Base-by-base conservation (phyloP, 1,140 invertebrate genomes). In the Mylabris phalerata region DNA sequence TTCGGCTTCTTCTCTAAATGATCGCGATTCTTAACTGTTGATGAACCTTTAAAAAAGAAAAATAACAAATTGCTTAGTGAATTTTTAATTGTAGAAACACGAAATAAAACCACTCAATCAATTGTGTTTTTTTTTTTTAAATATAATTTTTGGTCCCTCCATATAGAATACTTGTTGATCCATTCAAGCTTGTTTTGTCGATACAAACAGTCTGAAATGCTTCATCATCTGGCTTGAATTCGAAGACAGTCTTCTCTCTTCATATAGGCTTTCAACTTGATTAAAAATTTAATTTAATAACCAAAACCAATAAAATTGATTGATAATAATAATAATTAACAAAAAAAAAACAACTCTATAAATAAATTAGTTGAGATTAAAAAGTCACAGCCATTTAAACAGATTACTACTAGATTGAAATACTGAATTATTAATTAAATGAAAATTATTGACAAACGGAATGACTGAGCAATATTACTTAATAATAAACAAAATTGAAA, bases 291-390 rank as follows among this genome's bases (percentile, higher is more conserved):
- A 48, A 27, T 27, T 38, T 7, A 39, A 39, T 50, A 27, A 39
- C 40, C 48, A 50, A 46, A 54, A 46, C 26, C 45, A 43, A 52
- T 43, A 52, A 52, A 52, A 52, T 43, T 51, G 4, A 52, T 26
- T 44, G 45, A 52, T 47, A 19, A 25, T 19, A 19, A 25, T 19
- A 19, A 19, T 13, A 32, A 27, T 25, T 25, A n/a, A 26, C 9
- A 48, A 50, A 41, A 40, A 50, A 38, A 50, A 32, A 50, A 39
- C 40, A 40, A 26, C 40, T 44, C 40, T 44, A 52, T 43, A 40
- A 52, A 39, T 55, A 47, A 55, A 55, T 24, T 55, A 55, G 47
- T 55, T 46, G 42, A 55, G 42, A 55, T 55, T 55, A 41, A 9
- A 13, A 39, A 48, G 32, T 32, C 32, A 32, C 32, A 32, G 32